Conservation (phyloP, 2,113 vertebrate species). For the Nothocercus julius region DNA sequence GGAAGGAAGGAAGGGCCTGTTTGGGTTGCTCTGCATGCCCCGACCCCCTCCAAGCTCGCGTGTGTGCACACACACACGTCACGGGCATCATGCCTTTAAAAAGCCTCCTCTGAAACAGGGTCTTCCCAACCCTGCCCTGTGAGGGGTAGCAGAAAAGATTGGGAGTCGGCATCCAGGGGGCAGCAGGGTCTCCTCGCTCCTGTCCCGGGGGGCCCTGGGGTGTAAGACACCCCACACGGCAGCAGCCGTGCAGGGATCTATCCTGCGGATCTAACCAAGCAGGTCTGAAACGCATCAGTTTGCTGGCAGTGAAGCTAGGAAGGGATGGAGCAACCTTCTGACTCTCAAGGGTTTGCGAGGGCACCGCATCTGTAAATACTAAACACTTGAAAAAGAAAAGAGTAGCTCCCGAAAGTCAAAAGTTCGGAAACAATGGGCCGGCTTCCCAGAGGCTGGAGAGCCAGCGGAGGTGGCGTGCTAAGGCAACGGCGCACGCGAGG, state of each 20-base stretch:
- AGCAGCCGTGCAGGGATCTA: accelerated
- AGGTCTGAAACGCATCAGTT: neutral
- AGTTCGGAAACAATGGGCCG: slow-evolving; percentile 2
- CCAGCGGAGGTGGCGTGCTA: neutral
- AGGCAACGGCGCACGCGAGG: neutral
- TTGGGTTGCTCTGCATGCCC: neutral
- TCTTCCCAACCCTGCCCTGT: neutral
- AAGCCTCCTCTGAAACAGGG: neutral
- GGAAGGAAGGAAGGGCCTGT: neutral
- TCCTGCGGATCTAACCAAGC: accelerated
- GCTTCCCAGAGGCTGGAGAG: neutral
- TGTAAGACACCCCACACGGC: neutral
- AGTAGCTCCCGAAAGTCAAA: neutral
- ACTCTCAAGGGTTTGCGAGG: neutral
- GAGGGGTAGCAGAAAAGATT: neutral
- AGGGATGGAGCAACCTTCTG: neutral
- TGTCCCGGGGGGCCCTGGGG: neutral
- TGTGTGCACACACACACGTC: too few relatives aligned
- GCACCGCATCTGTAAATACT: neutral
- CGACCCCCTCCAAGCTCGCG: neutral
- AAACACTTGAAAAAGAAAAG: neutral
- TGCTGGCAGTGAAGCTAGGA: neutral
- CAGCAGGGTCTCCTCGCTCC: neutral
- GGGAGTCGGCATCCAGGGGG: neutral
- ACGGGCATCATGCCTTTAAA: neutral